These are phyloP conservation scores for Psylliodes chrysocephalus DNA, from an alignment of 2,888 invertebrate species.

Conservation along the genomic window DNA sequence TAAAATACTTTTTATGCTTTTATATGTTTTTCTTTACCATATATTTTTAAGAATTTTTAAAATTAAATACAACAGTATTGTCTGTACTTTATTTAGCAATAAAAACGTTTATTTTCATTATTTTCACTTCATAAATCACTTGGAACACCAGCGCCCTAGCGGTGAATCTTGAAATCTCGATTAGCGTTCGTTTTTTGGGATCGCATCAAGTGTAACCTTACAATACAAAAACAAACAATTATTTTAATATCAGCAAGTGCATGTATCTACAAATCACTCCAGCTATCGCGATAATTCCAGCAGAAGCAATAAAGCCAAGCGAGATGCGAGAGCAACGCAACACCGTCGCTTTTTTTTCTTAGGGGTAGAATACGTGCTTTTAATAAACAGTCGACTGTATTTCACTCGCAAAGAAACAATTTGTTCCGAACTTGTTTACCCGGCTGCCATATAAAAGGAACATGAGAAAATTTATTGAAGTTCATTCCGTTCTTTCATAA, in stretches of 20 bases:
- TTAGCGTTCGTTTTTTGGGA: too few species aligned
- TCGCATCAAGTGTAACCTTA: too few species aligned
- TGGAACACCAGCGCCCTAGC: too few species aligned
- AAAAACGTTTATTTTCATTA: too few species aligned
- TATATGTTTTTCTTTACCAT: too few species aligned
- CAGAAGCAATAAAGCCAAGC: not conserved
- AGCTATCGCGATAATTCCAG: not conserved
- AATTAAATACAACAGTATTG: too few species aligned
- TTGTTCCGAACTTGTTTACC: slow-evolving; percentile 29
- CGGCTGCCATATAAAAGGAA: slow-evolving; percentile 27
- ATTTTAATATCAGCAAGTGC: not conserved
- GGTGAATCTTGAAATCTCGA: too few species aligned
- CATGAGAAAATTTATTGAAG: slow-evolving; percentile 27
- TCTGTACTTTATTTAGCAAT: too few species aligned
- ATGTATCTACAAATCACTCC: not conserved
- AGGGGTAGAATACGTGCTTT: not conserved
- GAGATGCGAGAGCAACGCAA: not conserved
- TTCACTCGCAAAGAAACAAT: slow-evolving; percentile 33
- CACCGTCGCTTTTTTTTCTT: slow-evolving; percentile 3
- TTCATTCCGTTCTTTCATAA: slow-evolving; percentile 33
- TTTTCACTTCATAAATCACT: too few species aligned
- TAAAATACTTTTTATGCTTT: too few species aligned
- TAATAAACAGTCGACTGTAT: slow-evolving; percentile 25
- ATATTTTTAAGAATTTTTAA: too few species aligned
- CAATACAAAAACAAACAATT: too few species aligned